Evolutionary conservation across 2,888 invertebrate genomes (phyloP).

Genomic region (Argyresthia goedartella): DNA sequence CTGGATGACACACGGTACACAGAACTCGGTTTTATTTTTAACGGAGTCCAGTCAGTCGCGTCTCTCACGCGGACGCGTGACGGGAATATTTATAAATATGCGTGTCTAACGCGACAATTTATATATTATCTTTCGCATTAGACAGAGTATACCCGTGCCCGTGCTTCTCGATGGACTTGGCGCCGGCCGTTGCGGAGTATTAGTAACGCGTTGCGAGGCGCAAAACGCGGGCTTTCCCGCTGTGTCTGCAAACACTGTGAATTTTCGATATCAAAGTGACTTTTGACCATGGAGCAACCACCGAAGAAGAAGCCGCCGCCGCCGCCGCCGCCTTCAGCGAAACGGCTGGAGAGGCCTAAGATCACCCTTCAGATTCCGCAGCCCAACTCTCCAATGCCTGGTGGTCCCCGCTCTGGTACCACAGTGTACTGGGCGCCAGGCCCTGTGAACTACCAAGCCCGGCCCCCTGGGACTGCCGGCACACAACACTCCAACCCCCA

Average conservation of each 20-base stretch:
- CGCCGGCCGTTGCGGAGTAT: background rate
- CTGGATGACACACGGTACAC: slow-evolving; percentile 49
- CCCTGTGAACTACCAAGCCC: slow-evolving; percentile 32
- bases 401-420: slow-evolving; percentile 27
- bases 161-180: background rate
- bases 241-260: background rate
- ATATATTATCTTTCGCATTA: slow-evolving; percentile 7
- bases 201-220: background rate
- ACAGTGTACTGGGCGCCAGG: slow-evolving; percentile 29
- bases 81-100: slow-evolving; percentile 14
- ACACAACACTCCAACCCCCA: slow-evolving; percentile 46
- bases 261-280: background rate
- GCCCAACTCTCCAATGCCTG: slow-evolving; percentile 23
- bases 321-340: slow-evolving; percentile 46
- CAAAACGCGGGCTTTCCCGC: background rate
- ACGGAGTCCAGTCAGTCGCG: slow-evolving; percentile 46
- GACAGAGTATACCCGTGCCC: slow-evolving; percentile 27
- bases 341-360: slow-evolving; percentile 45
- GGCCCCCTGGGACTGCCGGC: slow-evolving; percentile 40
- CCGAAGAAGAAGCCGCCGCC: slow-evolving; percentile 26
- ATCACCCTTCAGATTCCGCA: slow-evolving; percentile 64
- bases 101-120: slow-evolving; percentile 22
- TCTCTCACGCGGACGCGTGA: slow-evolving; percentile 39
- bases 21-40: slow-evolving; percentile 55
- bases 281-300: slow-evolving; percentile 26